phyloP scores from a whole-genome alignment of 2,113 vertebrate genomes.

The Hippotragus niger region DNA sequence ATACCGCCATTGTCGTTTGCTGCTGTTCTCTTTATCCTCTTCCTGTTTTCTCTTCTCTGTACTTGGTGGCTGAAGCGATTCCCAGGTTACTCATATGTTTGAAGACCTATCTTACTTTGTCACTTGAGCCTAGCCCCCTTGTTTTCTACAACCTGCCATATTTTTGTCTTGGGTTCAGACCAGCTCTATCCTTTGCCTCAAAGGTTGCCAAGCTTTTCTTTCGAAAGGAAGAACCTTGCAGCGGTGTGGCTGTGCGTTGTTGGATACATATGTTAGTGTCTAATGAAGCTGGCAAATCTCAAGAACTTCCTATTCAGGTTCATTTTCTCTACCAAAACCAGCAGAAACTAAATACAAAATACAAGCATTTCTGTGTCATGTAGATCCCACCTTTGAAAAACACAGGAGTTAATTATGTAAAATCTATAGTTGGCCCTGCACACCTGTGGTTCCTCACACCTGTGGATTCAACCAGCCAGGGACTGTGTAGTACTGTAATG shows the following conservation, averaged over 20 bases:
- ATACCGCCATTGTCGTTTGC: neutral
- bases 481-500: too few relatives aligned
- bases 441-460: neutral
- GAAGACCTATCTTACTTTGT: constrained; percentile 15
- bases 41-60: neutral
- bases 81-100: neutral
- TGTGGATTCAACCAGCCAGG: neutral
- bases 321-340: constrained; percentile 9
- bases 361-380: neutral
- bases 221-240: neutral
- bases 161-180: neutral
- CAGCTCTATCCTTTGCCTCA: neutral
- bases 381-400: neutral
- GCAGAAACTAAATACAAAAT: neutral
- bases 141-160: neutral
- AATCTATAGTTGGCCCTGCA: neutral
- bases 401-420: neutral
- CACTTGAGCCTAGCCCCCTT: neutral
- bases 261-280: neutral
- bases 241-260: neutral
- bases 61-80: neutral
- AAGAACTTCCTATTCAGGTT: neutral
- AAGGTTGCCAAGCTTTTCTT: neutral
- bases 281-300: neutral
- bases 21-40: neutral